Conservation (phyloP, 2,797 vertebrate genomes). For the Rhabdophis nuchalis region DNA sequence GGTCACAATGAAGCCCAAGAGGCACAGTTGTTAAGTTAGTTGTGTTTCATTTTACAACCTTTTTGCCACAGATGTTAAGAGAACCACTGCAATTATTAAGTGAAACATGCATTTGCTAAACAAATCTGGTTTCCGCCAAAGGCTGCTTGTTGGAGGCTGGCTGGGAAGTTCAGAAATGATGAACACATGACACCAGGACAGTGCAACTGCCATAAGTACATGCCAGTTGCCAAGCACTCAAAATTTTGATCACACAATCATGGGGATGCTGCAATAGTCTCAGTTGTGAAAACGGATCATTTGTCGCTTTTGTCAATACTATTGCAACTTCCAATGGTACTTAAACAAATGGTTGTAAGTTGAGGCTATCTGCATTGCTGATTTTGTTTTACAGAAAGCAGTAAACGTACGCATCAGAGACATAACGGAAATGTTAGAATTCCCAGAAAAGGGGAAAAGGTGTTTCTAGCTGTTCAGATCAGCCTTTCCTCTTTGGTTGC, state of each 20-base stretch:
- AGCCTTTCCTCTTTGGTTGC: not conserved
- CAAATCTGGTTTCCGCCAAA: not conserved
- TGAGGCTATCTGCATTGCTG: no score
- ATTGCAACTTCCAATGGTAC: no score
- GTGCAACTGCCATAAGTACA: no score
- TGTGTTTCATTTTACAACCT: not conserved
- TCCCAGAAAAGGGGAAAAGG: not conserved
- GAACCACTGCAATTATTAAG: not conserved
- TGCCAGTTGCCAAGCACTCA: no score
- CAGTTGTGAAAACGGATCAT: no score
- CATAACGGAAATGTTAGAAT: not conserved
- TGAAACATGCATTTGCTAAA: not conserved
- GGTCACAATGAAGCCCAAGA: not conserved
- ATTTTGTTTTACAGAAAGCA: slow-evolving; percentile 9
- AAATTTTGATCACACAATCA: no score
- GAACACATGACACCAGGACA: no score
- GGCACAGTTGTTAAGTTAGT: no score
- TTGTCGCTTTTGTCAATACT: no score
- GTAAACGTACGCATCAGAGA: not conserved
- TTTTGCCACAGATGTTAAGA: not conserved
- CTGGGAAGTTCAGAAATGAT: not conserved
- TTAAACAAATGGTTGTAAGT: no score
- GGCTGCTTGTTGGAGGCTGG: not conserved
- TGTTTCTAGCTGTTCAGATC: not conserved
- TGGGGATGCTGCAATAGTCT: no score